Base-by-base conservation (phyloP, 2,888 invertebrate species). In the Epistrophella euchroma region DNA sequence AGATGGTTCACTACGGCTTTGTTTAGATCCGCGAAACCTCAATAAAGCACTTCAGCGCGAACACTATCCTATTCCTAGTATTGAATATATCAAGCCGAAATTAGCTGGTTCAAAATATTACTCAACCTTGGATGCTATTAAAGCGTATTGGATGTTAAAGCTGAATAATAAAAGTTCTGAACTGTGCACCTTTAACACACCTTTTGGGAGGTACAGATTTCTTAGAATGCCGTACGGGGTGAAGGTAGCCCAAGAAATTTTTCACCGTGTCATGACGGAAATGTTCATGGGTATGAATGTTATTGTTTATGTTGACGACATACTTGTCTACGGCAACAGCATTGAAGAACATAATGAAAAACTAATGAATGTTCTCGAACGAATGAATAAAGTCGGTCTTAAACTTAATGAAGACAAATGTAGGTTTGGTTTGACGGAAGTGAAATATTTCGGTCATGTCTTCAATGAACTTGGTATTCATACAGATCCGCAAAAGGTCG, bases 231-330 rank as follows among this genome's bases (percentile, higher is more conserved):
- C 89, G 17, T 89, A 89, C 58, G 89, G 88, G 17, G 25, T 89
- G 15, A 87, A 87, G 19, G 88, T 88, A 47, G 88, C 89, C 2
- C 88, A 89, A n/a, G 88, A 89, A 77, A 86, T 88, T 22, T 89
- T 89, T 71, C 88, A 88, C 32, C 82, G 88, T 72, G 68, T 88
- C 10, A 88, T 89, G 88, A 55, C 71, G 7, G 47, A 71, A 55
- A 40, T 64, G 17, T 81, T 81, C 47, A 4, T 60, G 55, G 56
- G 60, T 47, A 55, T 77, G 37, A 19, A 70, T 52, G 60, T 75
- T 15, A 81, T 84, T 50, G 50, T 84, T 13, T 85, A 85, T 28
- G 43, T 84, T 9, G 74, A 84, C 22, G 74, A 78, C 32, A 35
- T 79, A 10, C 17, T 73, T 4, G 47, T 82, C 5, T 58, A 55